Percentiles rank a stretch among this genome's conserved stretches.
phyloP scores from a whole-genome alignment of 2,797 vertebrate genomes.

The Hapalemur alaotrensis region DNA sequence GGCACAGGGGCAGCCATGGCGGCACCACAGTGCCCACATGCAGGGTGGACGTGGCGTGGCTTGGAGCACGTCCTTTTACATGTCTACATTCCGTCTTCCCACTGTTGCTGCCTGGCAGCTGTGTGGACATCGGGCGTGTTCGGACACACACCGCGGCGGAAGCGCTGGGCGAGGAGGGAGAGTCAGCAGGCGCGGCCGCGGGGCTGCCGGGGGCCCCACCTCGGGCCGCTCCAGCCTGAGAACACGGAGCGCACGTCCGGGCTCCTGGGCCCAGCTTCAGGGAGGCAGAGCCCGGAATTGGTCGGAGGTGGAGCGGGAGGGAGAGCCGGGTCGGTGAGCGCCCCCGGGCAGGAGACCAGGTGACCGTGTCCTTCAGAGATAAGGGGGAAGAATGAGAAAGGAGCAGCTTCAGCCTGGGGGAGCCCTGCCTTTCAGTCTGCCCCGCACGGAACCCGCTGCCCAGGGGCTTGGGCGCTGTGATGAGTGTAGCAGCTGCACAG shows the following conservation, averaged over 20 bases:
- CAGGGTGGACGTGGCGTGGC: background rate
- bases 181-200: no score
- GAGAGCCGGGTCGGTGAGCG: no score
- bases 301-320: background rate
- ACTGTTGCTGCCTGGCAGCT: background rate
- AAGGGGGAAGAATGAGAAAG: background rate
- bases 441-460: background rate
- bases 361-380: background rate
- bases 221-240: background rate
- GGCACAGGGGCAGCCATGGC: background rate
- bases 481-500: background rate
- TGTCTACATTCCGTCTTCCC: background rate
- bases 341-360: background rate
- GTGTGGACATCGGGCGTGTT: background rate
- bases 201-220: background rate
- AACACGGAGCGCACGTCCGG: background rate
- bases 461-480: background rate
- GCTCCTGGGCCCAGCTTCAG: background rate
- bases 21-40: background rate
- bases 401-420: background rate
- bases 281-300: background rate
- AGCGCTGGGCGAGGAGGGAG: rapidly evolving
- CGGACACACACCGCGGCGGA: background rate
- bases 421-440: background rate
- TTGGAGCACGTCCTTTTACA: background rate